phyloP scores from a whole-genome alignment of 2,888 invertebrate species.

The Eristalis intricaria region DNA sequence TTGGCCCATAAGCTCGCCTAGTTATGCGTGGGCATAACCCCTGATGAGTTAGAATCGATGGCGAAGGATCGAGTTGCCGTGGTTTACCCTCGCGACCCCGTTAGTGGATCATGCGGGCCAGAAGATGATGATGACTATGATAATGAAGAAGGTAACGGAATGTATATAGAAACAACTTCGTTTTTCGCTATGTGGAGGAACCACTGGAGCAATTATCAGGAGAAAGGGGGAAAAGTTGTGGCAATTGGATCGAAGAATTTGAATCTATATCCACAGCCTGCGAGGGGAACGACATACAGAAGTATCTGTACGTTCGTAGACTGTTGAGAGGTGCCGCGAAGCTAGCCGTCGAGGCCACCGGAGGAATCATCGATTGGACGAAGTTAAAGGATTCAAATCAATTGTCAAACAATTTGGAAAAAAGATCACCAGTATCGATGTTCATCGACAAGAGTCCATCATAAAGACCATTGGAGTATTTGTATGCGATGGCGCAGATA shows the following conservation, averaged over 20 bases:
- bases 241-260: neutral
- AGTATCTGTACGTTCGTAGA: conserved; percentile 4
- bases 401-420: neutral
- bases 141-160: no score
- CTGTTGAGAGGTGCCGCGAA: neutral
- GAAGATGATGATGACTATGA: no score
- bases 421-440: neutral
- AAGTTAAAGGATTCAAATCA: neutral
- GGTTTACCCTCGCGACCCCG: no score
- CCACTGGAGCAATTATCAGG: conserved; percentile 1
- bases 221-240: neutral
- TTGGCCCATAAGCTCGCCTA: no score
- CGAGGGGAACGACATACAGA: conserved; percentile 17
- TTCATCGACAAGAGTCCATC: neutral
- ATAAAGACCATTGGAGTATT: neutral
- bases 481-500: neutral
- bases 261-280: neutral
- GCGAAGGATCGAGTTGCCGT: no score
- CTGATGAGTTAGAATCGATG: no score
- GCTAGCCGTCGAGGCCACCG: neutral
- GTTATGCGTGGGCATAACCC: no score
- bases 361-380: no score
- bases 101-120: no score
- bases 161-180: neutral
- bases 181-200: conserved; percentile 1